Evolutionary conservation across 2,888 invertebrate species (phyloP), one percentile per base, ranked within the genome.

Genomic region (Aspidiotus destructor): DNA sequence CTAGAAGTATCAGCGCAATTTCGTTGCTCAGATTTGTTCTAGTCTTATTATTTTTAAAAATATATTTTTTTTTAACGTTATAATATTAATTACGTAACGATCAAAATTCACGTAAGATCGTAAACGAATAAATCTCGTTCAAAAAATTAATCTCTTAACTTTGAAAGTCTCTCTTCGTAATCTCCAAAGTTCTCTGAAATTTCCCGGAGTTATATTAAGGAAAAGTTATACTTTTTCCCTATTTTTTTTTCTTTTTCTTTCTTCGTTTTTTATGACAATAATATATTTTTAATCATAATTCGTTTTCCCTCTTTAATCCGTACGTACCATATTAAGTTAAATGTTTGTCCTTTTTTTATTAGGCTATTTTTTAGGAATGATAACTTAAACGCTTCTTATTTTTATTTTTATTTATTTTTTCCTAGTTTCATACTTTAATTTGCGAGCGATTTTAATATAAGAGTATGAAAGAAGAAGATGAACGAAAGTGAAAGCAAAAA

Each of bases 231-330:
- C 10, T 48, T 48, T 48, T 48, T 6, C n/a, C 48, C n/a, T n/a
- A n/a, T n/a, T n/a, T n/a, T 48, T 48, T 48, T 48, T 48, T 48
- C 6, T 11, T 48, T 48, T n/a, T 13, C 2, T 48, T 48, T 48
- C n/a, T n/a, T 48, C 48, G n/a, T n/a, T 48, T 11, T 48, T 48
- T n/a, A 58, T 58, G 58, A 58, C 58, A 58, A 58, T 58, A 58
- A 58, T 58, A 40, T 13, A 48, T 48, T 48, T n/a, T 48, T 48
- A 48, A 13, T 48, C n/a, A 48, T 48, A 13, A 48, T 58, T 54
- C 55, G 55, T 52, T 52, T 55, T 55, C 55, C 17, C 48, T 15
- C 55, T 17, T 16, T n/a, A n/a, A 55, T 55, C 55, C 55, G 9
- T 55, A 52, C 52, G 16, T 54, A 54, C 17, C 17, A 28, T 58